A percentile compares a stretch with the other conserved stretches of the same genome.
phyloP scores from a whole-genome alignment of 2,113 vertebrate species.

The Romanogobio albipinnatus region DNA sequence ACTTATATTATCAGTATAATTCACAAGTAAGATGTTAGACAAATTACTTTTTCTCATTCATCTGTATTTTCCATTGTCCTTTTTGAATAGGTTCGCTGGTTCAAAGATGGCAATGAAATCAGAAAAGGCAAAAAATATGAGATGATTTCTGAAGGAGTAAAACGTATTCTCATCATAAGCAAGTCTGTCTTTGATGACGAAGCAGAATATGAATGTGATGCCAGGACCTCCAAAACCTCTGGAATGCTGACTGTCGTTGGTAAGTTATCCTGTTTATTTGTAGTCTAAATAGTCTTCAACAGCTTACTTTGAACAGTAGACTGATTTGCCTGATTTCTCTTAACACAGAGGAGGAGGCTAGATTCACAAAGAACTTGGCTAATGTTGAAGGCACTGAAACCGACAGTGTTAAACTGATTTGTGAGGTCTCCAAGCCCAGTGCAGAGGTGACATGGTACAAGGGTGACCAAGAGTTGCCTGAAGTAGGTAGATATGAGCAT shows the following conservation, averaged over 20 bases:
- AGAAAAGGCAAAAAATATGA: slow-evolving; percentile 98
- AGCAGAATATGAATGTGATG: slow-evolving; percentile 96
- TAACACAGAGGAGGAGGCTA: slow-evolving; percentile 90
- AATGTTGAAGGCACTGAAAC: slow-evolving; percentile 92
- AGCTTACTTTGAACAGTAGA: not conserved
- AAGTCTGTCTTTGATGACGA: slow-evolving; percentile 94
- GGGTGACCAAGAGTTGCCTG: slow-evolving; percentile 89
- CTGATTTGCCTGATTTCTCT: slow-evolving; percentile 4
- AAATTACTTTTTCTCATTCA: not conserved
- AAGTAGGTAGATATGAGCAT: slow-evolving; percentile 90
- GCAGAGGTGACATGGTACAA: slow-evolving; percentile 92
- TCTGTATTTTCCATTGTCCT: slow-evolving; percentile 14
- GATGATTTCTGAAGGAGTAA: slow-evolving; percentile 88
- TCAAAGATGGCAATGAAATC: slow-evolving; percentile 96
- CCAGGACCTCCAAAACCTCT: slow-evolving; percentile 88
- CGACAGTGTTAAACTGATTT: slow-evolving; percentile 91
- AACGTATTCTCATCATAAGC: slow-evolving; percentile 87
- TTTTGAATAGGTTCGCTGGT: slow-evolving; percentile 88
- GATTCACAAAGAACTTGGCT: slow-evolving; percentile 93
- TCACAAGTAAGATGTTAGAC: not conserved
- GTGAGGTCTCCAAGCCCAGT: slow-evolving; percentile 92
- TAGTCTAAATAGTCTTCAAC: not conserved
- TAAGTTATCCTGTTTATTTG: slow-evolving; percentile 65
- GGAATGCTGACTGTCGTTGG: slow-evolving; percentile 95
- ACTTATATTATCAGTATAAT: not conserved